These are phyloP conservation scores for Parotocinclus haroldoi DNA, from an alignment of 2,797 vertebrate genomes.

Conservation along the genomic window DNA sequence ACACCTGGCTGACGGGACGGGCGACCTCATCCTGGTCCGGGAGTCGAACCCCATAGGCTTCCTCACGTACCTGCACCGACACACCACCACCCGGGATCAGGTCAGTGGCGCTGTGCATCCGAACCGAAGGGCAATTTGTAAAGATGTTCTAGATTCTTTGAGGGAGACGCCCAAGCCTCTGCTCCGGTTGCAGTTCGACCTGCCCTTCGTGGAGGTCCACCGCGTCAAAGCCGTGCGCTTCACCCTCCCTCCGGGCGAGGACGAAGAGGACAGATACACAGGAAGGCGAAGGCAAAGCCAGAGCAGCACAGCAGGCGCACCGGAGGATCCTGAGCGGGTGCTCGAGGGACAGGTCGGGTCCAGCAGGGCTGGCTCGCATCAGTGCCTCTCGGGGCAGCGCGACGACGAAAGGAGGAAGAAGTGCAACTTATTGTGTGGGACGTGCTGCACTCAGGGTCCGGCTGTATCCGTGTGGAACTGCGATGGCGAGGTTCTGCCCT, in stretches of 20 bases:
- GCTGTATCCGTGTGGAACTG: constrained; percentile 79
- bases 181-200: constrained; percentile 69
- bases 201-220: constrained; percentile 81
- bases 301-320: background rate
- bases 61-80: constrained; percentile 74
- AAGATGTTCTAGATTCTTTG: too few relatives aligned
- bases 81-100: constrained; percentile 78
- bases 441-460: constrained; percentile 64
- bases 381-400: constrained; percentile 50
- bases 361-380: constrained; percentile 58
- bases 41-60: constrained; percentile 71
- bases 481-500: constrained; percentile 76
- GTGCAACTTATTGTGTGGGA: constrained; percentile 57
- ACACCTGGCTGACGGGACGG: constrained; percentile 81
- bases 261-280: constrained; percentile 32
- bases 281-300: constrained; percentile 40
- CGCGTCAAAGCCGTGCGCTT: constrained; percentile 76
- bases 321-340: constrained; percentile 34
- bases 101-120: constrained; percentile 47
- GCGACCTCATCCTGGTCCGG: constrained; percentile 78
- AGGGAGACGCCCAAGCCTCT: background rate
- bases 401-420: constrained; percentile 40
- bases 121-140: too few relatives aligned
- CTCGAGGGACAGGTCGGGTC: constrained; percentile 24
- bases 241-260: constrained; percentile 53